Percentiles rank a stretch among this genome's conserved stretches.
phyloP scores from a whole-genome alignment of 1,140 invertebrate genomes.

The Orchesella cincta region DNA sequence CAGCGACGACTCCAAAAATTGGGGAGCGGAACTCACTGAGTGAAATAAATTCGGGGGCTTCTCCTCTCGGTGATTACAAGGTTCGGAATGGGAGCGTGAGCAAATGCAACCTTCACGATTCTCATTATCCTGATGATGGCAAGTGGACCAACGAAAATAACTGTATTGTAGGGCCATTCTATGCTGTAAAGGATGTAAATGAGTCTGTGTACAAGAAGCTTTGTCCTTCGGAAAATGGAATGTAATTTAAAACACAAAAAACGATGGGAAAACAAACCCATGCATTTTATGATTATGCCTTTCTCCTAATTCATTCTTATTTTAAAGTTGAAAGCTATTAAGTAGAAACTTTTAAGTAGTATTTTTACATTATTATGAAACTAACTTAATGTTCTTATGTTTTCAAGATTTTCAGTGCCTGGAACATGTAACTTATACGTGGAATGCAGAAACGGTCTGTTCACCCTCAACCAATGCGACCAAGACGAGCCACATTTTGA shows the following conservation, averaged over 20 bases:
- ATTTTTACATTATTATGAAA: no score
- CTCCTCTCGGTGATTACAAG: not conserved
- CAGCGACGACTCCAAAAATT: no score
- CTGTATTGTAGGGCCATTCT: constrained; percentile 28
- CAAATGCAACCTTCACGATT: not conserved
- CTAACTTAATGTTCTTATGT: no score
- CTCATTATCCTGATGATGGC: no score
- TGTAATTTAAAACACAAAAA: constrained; percentile 26
- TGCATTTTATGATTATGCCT: no score
- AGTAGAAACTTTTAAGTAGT: no score
- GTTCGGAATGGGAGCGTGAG: not conserved
- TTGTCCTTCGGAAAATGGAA: constrained; percentile 36
- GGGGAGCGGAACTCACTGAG: no score
- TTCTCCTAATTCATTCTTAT: no score
- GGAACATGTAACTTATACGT: not conserved
- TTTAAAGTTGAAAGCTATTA: no score
- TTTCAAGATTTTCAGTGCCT: not conserved
- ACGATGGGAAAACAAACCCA: no score
- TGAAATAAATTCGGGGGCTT: not conserved
- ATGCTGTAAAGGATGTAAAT: constrained; percentile 12
- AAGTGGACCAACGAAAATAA: constrained; percentile 33
- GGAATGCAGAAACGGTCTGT: not conserved
- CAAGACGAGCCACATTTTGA: not conserved
- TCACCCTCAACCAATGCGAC: not conserved
- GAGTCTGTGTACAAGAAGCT: constrained; percentile 3